phyloP scores from a whole-genome alignment of 2,797 vertebrate genomes.

The Diceros bicornis region DNA sequence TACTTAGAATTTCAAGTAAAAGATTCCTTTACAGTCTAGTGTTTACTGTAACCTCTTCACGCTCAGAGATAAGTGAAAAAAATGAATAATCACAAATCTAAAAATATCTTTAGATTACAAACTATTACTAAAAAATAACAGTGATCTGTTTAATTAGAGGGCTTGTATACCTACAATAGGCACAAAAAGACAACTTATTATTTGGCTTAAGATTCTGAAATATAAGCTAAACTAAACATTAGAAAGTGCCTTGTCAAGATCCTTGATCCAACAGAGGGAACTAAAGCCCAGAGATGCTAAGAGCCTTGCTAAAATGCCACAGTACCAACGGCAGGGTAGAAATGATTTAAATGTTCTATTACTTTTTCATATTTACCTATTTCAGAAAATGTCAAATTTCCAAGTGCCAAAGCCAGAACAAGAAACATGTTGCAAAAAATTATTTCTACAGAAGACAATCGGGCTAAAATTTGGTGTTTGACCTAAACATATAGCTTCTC shows the following conservation, averaged over 20 bases:
- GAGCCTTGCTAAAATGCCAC: not conserved
- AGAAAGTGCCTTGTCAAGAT: not conserved
- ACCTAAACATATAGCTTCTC: not conserved
- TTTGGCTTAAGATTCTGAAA: slow-evolving; percentile 15
- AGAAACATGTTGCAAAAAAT: not conserved
- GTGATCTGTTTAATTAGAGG: not conserved
- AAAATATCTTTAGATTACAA: slow-evolving; percentile 24
- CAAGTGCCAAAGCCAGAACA: not conserved
- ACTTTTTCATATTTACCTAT: not conserved
- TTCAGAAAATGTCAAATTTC: slow-evolving; percentile 48
- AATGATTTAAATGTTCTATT: not conserved
- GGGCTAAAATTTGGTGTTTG: slow-evolving; percentile 4
- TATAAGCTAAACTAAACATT: not conserved
- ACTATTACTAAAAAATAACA: not conserved
- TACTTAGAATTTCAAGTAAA: not conserved
- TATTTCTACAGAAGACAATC: not conserved
- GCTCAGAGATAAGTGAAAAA: not conserved
- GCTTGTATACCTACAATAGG: not conserved
- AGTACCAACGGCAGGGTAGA: not conserved
- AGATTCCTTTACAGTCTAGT: not conserved
- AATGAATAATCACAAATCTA: not conserved
- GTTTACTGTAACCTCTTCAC: not conserved
- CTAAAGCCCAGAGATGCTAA: not conserved
- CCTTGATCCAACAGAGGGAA: not conserved
- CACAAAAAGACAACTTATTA: not conserved